phyloP scores from a whole-genome alignment of 2,888 invertebrate genomes.

The Harpalus rubripes region DNA sequence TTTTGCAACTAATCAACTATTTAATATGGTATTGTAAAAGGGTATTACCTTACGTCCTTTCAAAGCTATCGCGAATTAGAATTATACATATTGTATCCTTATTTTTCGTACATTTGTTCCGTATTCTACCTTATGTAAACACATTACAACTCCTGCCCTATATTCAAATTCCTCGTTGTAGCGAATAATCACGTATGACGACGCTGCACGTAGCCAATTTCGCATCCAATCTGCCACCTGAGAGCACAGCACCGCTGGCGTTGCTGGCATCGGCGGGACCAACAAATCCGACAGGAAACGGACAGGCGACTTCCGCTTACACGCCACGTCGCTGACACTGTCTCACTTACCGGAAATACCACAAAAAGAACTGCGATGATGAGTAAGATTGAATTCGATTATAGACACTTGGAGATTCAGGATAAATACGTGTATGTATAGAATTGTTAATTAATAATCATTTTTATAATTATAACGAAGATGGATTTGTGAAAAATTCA shows the following conservation, averaged over 20 bases:
- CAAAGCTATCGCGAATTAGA: too few relatives aligned
- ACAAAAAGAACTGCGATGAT: neutral
- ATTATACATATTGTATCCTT: too few relatives aligned
- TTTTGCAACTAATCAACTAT: too few relatives aligned
- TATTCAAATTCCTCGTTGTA: neutral
- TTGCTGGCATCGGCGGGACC: neutral
- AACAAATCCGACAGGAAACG: constrained; percentile 50
- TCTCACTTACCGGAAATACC: constrained; percentile 19
- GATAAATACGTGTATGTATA: too few relatives aligned
- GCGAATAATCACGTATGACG: constrained; percentile 8
- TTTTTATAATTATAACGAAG: too few relatives aligned
- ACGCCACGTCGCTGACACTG: constrained; percentile 5
- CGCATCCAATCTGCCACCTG: constrained; percentile 63
- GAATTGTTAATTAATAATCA: too few relatives aligned
- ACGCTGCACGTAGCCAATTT: constrained; percentile 52
- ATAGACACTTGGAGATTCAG: neutral
- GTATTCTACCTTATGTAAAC: neutral
- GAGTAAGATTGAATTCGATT: neutral
- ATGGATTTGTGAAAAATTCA: too few relatives aligned
- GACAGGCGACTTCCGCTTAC: constrained; percentile 46
- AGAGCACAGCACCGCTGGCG: neutral
- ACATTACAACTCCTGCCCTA: neutral
- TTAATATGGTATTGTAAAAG: too few relatives aligned
- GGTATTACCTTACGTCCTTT: too few relatives aligned
- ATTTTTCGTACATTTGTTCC: too few relatives aligned